Conservation (phyloP, 2,888 invertebrate species). For the Lysandra coridon region DNA sequence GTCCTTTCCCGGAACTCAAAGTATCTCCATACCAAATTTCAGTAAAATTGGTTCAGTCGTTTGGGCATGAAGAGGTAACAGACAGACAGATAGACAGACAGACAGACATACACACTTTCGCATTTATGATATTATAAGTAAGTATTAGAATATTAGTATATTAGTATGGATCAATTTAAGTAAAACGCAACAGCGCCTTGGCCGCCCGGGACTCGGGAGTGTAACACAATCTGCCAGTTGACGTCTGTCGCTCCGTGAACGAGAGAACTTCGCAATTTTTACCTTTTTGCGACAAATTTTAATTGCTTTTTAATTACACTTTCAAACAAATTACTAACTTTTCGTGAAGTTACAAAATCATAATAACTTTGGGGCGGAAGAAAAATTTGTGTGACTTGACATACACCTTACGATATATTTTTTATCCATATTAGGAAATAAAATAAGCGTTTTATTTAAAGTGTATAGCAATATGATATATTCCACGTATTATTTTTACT, state of each 20-base stretch:
- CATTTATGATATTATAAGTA: no score
- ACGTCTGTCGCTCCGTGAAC: constrained; percentile 35
- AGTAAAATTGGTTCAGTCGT: no score
- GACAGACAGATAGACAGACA: no score
- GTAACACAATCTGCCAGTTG: constrained; percentile 32
- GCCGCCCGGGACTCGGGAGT: not conserved
- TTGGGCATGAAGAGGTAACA: no score
- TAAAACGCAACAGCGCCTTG: not conserved
- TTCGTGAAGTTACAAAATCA: not conserved
- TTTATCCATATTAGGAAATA: not conserved
- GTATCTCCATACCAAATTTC: no score
- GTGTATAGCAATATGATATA: not conserved
- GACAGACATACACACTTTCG: no score
- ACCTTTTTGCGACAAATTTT: not conserved
- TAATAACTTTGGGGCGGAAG: no score
- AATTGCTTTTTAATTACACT: not conserved
- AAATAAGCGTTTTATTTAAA: not conserved
- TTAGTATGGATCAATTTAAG: no score
- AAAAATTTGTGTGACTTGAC: not conserved
- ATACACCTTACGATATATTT: not conserved
- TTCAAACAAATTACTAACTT: not conserved
- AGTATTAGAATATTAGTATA: no score
- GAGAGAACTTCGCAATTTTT: constrained; percentile 35
- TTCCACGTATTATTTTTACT: not conserved
- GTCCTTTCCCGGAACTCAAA: no score